Base-by-base conservation (phyloP, 92 coral and sea anemone species). In the Hydrozoanthus gracilis region DNA sequence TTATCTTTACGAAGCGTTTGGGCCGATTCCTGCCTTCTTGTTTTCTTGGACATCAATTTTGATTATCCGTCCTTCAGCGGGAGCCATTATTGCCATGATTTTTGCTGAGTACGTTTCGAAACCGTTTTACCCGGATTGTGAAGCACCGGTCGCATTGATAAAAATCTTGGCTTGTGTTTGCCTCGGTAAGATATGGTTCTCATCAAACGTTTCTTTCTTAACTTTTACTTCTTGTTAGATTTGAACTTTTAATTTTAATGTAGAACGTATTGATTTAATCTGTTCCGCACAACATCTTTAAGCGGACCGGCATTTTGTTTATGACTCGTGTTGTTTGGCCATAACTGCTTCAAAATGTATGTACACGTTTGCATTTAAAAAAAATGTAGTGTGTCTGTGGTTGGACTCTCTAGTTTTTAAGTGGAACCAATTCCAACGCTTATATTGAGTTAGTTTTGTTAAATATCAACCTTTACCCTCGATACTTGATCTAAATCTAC, bases 31-130 rank as follows among this genome's bases (percentile, higher is more conserved):
- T 67, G 98, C 96, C 82, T 96, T 83, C 82, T 89, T 96, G 48
- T 96, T 95, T 82, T 91, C 99, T 39, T 96, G 99, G 99, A 96
- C 99, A 4, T 95, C 99, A 8, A 91, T 95, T 78, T 51, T 95
- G 5, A 92, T 96, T 66, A 96, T 96, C 50, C 94, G 98, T 67
- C 99, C 99, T 20, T 96, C 99, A 14, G 94, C 98, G 27, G 92
- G 98, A 44, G 99, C 60, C 9, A 54, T 54, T 54, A 54, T 96
- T 62, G 95, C 98, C 45, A 86, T 96, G 39, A 96, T 92, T 16
- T 94, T 94, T 83, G 98, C 95, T 51, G 96, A 96, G 78, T 94
- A 94, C 85, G 95, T 96, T 27, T 86, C 96, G n/a, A 96, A 95
- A 66, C 99, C 99, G 3, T 96, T 96, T 85, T 96, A 91, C 46